Conservation (phyloP, 2,113 vertebrate species). For the Pseudolaguvia tuberculata region DNA sequence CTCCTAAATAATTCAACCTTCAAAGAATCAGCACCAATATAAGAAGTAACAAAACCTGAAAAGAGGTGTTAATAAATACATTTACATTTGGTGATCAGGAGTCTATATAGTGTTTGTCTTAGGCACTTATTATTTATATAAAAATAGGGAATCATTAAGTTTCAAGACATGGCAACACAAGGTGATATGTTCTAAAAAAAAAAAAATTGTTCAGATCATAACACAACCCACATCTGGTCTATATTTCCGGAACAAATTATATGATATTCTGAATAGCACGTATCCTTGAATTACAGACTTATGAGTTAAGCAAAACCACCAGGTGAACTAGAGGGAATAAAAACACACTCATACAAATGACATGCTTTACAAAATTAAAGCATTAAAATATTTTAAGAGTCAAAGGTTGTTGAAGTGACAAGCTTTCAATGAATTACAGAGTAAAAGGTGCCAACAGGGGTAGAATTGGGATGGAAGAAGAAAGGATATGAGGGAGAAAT, state of each 20-base stretch:
- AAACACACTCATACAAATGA: not conserved
- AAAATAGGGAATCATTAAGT: too few relatives aligned
- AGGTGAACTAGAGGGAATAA: slow-evolving; percentile 20
- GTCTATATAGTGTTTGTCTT: too few relatives aligned
- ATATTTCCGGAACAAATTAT: not conserved
- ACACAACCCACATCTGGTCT: not conserved
- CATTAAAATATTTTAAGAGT: not conserved
- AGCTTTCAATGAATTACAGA: not conserved
- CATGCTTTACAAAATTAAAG: not conserved
- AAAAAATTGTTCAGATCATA: too few relatives aligned
- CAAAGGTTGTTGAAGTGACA: not conserved
- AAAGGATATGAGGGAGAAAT: slow-evolving; percentile 1
- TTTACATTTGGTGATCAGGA: too few relatives aligned
- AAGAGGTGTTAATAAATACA: too few relatives aligned
- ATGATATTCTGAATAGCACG: not conserved
- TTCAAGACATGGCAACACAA: too few relatives aligned
- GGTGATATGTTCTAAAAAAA: too few relatives aligned
- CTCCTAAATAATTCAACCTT: too few relatives aligned
- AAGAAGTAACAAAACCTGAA: too few relatives aligned
- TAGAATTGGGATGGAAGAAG: not conserved
- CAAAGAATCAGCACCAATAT: too few relatives aligned
- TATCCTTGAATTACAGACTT: not conserved
- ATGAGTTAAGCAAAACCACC: not conserved
- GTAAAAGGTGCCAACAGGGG: not conserved
- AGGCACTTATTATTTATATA: too few relatives aligned